These are phyloP conservation scores for Lota lota DNA, from an alignment of 2,113 vertebrate genomes.

Conservation along the genomic window DNA sequence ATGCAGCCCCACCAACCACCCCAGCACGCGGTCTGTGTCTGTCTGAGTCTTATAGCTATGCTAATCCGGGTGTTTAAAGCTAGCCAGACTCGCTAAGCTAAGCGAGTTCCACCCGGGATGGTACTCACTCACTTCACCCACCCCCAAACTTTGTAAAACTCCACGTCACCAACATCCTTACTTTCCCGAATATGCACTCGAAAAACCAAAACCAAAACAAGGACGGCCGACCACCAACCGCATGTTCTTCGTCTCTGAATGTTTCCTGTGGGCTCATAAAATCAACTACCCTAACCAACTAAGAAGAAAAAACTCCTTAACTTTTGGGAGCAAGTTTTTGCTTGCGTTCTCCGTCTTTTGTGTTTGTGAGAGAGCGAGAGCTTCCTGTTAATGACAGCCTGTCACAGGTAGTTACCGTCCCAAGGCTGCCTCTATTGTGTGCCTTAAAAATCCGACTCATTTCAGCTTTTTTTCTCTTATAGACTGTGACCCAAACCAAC, in stretches of 20 bases:
- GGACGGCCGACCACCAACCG: not conserved
- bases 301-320: slow-evolving; percentile 3
- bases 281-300: too few species aligned
- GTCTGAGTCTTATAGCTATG: slow-evolving; percentile 69
- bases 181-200: slow-evolving; percentile 53
- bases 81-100: slow-evolving; percentile 35
- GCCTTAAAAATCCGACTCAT: slow-evolving; percentile 55
- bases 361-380: slow-evolving; percentile 54
- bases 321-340: slow-evolving; percentile 35
- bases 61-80: slow-evolving; percentile 59
- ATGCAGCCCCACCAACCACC: slow-evolving; percentile 10
- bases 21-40: slow-evolving; percentile 52
- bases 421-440: slow-evolving; percentile 66
- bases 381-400: slow-evolving; percentile 56
- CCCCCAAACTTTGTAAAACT: not conserved
- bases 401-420: slow-evolving; percentile 63
- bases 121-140: slow-evolving; percentile 8
- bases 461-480: slow-evolving; percentile 18
- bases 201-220: too few species aligned
- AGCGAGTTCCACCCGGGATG: slow-evolving; percentile 23
- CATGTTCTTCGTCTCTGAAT: slow-evolving; percentile 2
- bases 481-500: too few species aligned
- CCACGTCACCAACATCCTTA: slow-evolving; percentile 24
- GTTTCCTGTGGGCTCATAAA: not conserved
- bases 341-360: slow-evolving; percentile 39